phyloP scores from a whole-genome alignment of 2,113 vertebrate genomes.

The Archocentrus centrarchus region DNA sequence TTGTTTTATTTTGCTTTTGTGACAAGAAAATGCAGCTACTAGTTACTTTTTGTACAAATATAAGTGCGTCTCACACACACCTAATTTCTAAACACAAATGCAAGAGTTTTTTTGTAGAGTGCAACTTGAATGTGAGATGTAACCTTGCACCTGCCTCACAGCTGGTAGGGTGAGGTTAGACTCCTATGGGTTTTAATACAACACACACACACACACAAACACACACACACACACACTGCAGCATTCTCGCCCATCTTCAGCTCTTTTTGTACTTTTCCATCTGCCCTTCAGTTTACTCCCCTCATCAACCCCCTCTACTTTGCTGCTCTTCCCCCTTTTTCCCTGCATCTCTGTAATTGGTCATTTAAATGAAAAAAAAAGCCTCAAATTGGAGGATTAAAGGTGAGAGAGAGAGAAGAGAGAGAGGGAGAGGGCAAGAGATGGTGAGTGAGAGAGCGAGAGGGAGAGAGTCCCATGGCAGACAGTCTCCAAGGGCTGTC shows the following conservation, averaged over 20 bases:
- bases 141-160: constrained; percentile 29
- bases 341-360: constrained; percentile 53
- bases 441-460: background rate
- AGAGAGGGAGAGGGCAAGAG: background rate
- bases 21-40: background rate
- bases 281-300: constrained; percentile 44
- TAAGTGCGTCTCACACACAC: background rate
- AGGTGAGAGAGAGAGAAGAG: constrained; percentile 8
- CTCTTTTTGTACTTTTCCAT: constrained; percentile 61
- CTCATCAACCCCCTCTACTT: constrained; percentile 23
- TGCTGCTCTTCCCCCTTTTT: constrained; percentile 16
- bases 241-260: constrained; percentile 15
- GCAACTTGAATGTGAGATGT: background rate
- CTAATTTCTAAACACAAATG: background rate
- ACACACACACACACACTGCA: background rate
- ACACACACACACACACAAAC: background rate
- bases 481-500: constrained; percentile 68
- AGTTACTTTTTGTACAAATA: background rate
- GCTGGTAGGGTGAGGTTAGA: background rate
- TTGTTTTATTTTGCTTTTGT: background rate
- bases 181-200: constrained; percentile 33
- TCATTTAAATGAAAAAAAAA: constrained; percentile 68
- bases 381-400: constrained; percentile 62
- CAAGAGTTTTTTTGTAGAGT: background rate
- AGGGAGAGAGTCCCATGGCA: constrained; percentile 56